phyloP scores from a whole-genome alignment of 2,113 vertebrate genomes.

The Sprattus sprattus region DNA sequence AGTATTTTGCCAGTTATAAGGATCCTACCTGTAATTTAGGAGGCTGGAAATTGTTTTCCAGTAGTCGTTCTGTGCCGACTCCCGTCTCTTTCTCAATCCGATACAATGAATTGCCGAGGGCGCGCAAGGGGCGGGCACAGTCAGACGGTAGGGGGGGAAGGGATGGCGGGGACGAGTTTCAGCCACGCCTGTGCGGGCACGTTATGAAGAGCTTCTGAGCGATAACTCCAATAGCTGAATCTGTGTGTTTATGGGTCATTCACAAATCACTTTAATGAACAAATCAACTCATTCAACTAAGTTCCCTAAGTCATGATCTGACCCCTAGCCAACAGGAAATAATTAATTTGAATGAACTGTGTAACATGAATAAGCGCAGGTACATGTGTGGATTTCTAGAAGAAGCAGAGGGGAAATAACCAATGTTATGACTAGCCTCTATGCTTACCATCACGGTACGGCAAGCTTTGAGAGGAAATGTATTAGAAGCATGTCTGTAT shows the following conservation, averaged over 20 bases:
- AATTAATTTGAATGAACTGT: background rate
- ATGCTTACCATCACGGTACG: background rate
- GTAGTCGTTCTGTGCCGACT: conserved; percentile 47
- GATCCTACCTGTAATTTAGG: conserved; percentile 64
- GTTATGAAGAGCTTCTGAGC: conserved; percentile 31
- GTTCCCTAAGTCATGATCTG: background rate
- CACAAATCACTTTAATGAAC: background rate
- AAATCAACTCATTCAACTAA: background rate
- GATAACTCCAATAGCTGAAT: background rate
- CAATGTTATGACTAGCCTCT: background rate
- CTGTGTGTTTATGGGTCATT: background rate
- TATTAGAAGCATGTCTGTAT: background rate
- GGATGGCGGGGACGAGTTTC: conserved; percentile 54
- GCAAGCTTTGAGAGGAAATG: background rate
- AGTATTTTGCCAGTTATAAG: background rate
- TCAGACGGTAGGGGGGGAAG: conserved; percentile 56
- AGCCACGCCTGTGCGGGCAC: conserved; percentile 78
- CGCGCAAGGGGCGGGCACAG: conserved; percentile 61
- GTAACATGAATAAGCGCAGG: background rate
- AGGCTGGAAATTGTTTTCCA: conserved; percentile 43
- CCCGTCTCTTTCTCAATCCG: conserved; percentile 43
- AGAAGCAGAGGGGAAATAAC: background rate
- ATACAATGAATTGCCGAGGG: conserved; percentile 69
- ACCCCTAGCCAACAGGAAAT: background rate
- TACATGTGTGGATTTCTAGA: background rate